These are phyloP conservation scores for Malurus melanocephalus DNA, from an alignment of 2,113 vertebrate genomes.

Conservation along the genomic window DNA sequence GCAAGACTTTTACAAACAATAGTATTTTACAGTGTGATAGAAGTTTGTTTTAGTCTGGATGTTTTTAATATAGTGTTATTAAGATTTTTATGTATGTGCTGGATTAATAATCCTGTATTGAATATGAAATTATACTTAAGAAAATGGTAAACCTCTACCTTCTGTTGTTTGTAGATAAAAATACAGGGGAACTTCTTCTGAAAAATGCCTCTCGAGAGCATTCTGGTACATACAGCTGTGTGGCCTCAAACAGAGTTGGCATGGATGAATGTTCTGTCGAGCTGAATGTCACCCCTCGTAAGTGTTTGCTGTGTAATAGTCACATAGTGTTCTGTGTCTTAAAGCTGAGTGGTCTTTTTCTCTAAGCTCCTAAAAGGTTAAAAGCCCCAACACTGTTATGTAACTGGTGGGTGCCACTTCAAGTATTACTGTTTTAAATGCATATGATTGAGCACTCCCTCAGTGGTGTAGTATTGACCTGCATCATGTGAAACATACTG, in stretches of 20 bases:
- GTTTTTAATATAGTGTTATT: neutral
- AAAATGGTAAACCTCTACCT: neutral
- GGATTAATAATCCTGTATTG: neutral
- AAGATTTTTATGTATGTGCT: neutral
- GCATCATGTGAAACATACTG: neutral
- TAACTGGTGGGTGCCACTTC: neutral
- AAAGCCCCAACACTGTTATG: neutral
- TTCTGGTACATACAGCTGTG: slow-evolving; percentile 86
- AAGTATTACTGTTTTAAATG: neutral
- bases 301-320: slow-evolving; percentile 63
- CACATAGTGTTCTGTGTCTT: neutral
- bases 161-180: slow-evolving; percentile 73
- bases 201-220: slow-evolving; percentile 82
- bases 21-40: neutral
- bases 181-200: slow-evolving; percentile 78
- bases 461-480: neutral
- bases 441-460: neutral
- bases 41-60: neutral
- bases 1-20: neutral
- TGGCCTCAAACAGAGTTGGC: slow-evolving; percentile 82
- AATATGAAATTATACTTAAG: neutral
- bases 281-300: slow-evolving; percentile 85
- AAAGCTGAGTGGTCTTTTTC: neutral
- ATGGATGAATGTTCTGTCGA: slow-evolving; percentile 80
- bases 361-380: neutral